Evolutionary conservation across 2,113 vertebrate genomes (phyloP), one percentile per base, ranked within the genome.

Genomic region (Petromus typicus): DNA sequence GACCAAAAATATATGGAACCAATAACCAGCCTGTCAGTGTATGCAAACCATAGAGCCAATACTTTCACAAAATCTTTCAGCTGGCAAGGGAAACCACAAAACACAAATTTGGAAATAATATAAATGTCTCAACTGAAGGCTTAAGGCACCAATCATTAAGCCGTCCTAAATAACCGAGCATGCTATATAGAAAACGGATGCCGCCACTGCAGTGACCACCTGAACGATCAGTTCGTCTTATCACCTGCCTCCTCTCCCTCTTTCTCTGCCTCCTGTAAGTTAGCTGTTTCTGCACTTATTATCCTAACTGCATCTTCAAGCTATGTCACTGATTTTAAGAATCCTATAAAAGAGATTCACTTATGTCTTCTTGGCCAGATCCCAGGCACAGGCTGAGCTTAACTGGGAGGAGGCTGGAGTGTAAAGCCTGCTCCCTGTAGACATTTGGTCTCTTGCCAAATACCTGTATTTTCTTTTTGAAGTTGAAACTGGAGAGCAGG

Each of bases 281-380:
- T 16, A 22, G 34, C n/a, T 40, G 22, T 23, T 40, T 2, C 45
- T 59, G 8, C 14, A 18, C 6, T 16, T n/a, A 0, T n/a, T 30
- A 57, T 17, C 45, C 8, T 16, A 23, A 1, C 32, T 10, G 1
- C 3, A 0, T 25, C 73, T 10, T 43, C 79, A 13, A 2, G 5
- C 34, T 20, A 5, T 17, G 48, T 88, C 17, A 1, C 57, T 17
- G 1, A 0, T 9, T 75, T 14, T 0, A 51, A 0, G 32, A 14
- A 66, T 45, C 30, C 34, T 17, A 34, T 48, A 3, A 27, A 32
- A 2, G 5, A 66, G 56, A 18, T 25, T 18, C 9, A 0, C n/a
- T 56, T 37, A 6, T 4, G 63, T 32, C 34, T n/a, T 27, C 2
- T 25, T 22, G 27, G 5, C 45, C 37, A 51, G 61, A 13, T 27